phyloP scores from a whole-genome alignment of 1,140 invertebrate genomes.

The Pseudachorutes palmiensis region DNA sequence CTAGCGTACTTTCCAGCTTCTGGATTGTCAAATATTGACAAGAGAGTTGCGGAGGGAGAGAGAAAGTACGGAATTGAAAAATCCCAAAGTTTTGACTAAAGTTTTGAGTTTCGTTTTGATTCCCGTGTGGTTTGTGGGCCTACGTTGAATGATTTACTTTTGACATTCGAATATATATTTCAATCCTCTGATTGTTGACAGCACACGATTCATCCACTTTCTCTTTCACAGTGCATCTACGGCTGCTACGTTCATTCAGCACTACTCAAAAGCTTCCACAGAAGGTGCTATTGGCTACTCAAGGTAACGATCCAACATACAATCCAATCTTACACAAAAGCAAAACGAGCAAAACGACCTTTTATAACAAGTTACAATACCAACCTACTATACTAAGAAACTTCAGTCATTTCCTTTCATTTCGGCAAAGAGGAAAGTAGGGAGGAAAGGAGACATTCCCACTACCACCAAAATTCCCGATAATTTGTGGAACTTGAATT shows the following conservation, averaged over 20 bases:
- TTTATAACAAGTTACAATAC: background rate
- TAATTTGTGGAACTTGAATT: too few species aligned
- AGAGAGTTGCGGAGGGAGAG: background rate
- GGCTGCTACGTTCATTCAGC: constrained; percentile 98
- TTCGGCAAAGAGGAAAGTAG: too few species aligned
- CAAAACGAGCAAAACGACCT: background rate
- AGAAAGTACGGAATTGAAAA: constrained; percentile 2
- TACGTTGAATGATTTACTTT: background rate
- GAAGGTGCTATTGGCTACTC: constrained; percentile 92
- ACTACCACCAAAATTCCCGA: too few species aligned
- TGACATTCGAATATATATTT: background rate
- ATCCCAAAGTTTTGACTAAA: background rate
- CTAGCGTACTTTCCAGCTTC: background rate
- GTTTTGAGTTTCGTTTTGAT: background rate
- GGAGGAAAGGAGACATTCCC: too few species aligned
- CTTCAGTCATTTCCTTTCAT: too few species aligned
- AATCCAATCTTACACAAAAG: background rate
- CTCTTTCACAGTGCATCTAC: constrained; percentile 74
- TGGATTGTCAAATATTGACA: constrained; percentile 14
- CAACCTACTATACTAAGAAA: too few species aligned
- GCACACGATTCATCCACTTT: constrained; percentile 27
- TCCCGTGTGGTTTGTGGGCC: background rate
- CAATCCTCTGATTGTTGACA: background rate
- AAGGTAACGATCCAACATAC: constrained; percentile 54
- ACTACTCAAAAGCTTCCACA: constrained; percentile 93